Conservation (phyloP, 2,797 vertebrate species). For the Phrynocephalus vlangalii region DNA sequence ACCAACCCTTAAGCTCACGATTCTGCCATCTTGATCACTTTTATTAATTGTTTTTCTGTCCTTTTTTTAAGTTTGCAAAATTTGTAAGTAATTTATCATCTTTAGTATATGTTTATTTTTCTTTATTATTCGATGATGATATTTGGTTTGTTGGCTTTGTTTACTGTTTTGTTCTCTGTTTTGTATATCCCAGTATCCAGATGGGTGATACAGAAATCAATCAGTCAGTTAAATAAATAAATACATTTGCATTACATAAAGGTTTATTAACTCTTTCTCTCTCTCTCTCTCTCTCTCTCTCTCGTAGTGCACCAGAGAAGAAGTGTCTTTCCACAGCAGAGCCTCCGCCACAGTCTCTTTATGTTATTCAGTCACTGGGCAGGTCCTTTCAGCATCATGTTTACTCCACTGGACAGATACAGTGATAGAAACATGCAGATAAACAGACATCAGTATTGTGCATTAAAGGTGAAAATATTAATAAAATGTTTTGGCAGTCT, state of each 20-base stretch:
- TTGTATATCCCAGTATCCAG: no score
- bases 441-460: slow-evolving; percentile 98
- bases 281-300: neutral
- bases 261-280: neutral
- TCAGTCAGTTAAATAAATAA: no score
- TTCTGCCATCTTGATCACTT: no score
- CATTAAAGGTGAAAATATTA: slow-evolving; percentile 89
- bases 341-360: slow-evolving; percentile 96
- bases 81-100: no score
- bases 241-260: neutral
- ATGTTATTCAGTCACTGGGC: slow-evolving; percentile 99
- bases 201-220: no score
- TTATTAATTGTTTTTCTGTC: no score
- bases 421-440: slow-evolving; percentile 99
- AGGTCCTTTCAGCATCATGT: slow-evolving; percentile 99
- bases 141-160: no score
- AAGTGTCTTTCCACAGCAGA: slow-evolving; percentile 98
- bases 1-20: no score
- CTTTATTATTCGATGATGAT: no score
- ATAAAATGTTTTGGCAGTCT: neutral
- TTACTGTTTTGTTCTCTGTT: no score
- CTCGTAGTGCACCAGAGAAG: slow-evolving; percentile 94
- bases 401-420: slow-evolving; percentile 98
- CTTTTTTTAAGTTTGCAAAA: no score
- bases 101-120: no score